Conservation (phyloP, 2,888 invertebrate genomes). For the Acronicta leporina region DNA sequence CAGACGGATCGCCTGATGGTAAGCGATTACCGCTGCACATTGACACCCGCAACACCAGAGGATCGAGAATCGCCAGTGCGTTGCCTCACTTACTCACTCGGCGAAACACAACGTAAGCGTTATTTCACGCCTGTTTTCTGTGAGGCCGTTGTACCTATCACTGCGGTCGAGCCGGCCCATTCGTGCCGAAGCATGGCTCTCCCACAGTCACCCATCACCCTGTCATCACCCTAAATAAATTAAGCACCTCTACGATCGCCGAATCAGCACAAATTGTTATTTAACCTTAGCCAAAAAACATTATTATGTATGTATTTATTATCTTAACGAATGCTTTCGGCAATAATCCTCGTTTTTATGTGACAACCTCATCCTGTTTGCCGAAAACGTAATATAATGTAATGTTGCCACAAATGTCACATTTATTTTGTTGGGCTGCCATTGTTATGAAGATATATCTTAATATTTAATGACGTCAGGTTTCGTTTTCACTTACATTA, state of each 20-base stretch:
- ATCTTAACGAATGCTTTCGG: constrained; percentile 41
- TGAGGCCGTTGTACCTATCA: too few species aligned
- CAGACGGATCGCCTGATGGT: too few species aligned
- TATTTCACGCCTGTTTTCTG: too few species aligned
- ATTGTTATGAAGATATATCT: constrained; percentile 21
- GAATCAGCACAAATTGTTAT: neutral
- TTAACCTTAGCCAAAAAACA: constrained; percentile 1
- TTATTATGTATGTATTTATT: constrained; percentile 38
- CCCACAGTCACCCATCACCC: too few species aligned
- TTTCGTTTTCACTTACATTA: constrained; percentile 1
- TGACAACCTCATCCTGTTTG: constrained; percentile 52
- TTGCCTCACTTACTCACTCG: too few species aligned
- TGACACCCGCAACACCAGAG: too few species aligned
- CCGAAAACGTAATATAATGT: constrained; percentile 38
- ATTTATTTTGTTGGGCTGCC: constrained; percentile 43
- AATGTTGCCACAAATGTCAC: constrained; percentile 41
- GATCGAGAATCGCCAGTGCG: too few species aligned
- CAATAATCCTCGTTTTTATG: constrained; percentile 43
- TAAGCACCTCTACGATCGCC: neutral
- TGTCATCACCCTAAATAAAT: too few species aligned
- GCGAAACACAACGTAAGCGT: too few species aligned
- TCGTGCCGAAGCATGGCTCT: too few species aligned
- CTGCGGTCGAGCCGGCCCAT: too few species aligned
- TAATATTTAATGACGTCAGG: constrained; percentile 23
- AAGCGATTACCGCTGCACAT: too few species aligned